A percentile compares a stretch with the other conserved stretches of the same genome.
Evolutionary conservation across 2,797 vertebrate genomes (phyloP).

Genomic region (Distichodus sexfasciatus): DNA sequence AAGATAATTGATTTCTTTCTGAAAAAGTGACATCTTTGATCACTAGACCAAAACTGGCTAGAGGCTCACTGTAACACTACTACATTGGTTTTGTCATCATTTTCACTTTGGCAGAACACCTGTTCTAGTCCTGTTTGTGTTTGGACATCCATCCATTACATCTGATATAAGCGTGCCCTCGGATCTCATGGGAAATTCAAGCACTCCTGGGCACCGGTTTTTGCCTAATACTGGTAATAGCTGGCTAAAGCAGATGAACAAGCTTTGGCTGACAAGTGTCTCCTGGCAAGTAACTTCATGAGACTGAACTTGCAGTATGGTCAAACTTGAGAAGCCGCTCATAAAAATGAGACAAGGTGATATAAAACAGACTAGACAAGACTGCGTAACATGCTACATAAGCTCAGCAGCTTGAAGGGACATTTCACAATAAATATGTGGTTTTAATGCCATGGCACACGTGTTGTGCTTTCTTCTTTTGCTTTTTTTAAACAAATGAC

Average conservation of each 20-base stretch:
- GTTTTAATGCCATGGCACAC: not conserved
- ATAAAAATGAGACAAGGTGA: slow-evolving; percentile 35
- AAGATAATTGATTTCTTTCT: no score
- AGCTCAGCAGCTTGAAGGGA: slow-evolving; percentile 7
- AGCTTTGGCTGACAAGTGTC: slow-evolving; percentile 13
- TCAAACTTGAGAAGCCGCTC: slow-evolving; percentile 37
- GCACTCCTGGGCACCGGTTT: no score
- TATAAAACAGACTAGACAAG: slow-evolving; percentile 16
- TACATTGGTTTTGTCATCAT: no score
- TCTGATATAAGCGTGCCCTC: no score
- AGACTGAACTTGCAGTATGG: slow-evolving; percentile 13
- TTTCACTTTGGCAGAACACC: no score
- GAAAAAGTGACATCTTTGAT: no score
- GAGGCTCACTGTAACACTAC: no score
- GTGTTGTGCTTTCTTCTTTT: slow-evolving; percentile 15
- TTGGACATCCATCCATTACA: no score
- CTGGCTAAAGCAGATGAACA: slow-evolving; percentile 43
- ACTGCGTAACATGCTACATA: slow-evolving; percentile 9
- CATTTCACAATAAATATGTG: slow-evolving; percentile 6
- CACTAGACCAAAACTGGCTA: no score
- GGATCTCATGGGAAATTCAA: no score
- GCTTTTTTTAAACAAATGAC: slow-evolving; percentile 36
- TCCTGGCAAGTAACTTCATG: slow-evolving; percentile 14
- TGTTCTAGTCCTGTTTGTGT: no score
- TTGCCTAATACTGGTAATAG: no score